Conservation (phyloP, 2,797 vertebrate species). For the Valencia hispanica region DNA sequence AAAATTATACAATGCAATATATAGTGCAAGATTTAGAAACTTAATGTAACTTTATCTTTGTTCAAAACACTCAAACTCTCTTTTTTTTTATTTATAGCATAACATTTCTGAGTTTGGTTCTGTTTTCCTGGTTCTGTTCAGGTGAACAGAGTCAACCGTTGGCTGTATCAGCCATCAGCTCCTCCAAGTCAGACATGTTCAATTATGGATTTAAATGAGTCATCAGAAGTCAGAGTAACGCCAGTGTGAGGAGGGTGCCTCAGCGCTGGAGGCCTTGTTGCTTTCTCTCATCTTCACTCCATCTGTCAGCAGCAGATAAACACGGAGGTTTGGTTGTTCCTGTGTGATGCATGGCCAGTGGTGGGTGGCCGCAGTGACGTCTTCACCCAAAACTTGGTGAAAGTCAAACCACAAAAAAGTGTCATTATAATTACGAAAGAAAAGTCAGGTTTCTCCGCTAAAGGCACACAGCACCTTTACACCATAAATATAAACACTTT, state of each 20-base stretch:
- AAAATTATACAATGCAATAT: too few species aligned
- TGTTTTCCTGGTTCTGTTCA: neutral
- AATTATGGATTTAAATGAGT: conserved; percentile 31
- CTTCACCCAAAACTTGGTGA: conserved; percentile 33
- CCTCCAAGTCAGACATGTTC: neutral
- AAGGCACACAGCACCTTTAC: neutral
- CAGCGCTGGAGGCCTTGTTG: conserved; percentile 10
- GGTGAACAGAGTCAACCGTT: neutral
- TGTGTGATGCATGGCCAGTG: conserved; percentile 32
- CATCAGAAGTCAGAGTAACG: conserved; percentile 22
- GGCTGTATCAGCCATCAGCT: neutral
- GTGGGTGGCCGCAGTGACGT: conserved; percentile 48
- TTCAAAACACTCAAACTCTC: too few species aligned
- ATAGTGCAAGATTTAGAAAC: too few species aligned
- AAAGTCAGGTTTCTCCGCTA: neutral
- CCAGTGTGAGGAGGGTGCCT: conserved; percentile 2
- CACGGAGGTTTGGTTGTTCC: conserved; percentile 23
- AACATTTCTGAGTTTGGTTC: neutral
- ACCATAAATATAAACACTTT: neutral
- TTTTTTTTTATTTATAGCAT: too few species aligned
- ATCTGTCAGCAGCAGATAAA: conserved; percentile 53
- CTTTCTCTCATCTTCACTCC: conserved; percentile 8
- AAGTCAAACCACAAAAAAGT: neutral
- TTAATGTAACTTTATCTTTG: too few species aligned
- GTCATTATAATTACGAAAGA: neutral